Evolutionary conservation across 2,797 vertebrate genomes (phyloP).

Genomic region (Megalops cyprinoides): DNA sequence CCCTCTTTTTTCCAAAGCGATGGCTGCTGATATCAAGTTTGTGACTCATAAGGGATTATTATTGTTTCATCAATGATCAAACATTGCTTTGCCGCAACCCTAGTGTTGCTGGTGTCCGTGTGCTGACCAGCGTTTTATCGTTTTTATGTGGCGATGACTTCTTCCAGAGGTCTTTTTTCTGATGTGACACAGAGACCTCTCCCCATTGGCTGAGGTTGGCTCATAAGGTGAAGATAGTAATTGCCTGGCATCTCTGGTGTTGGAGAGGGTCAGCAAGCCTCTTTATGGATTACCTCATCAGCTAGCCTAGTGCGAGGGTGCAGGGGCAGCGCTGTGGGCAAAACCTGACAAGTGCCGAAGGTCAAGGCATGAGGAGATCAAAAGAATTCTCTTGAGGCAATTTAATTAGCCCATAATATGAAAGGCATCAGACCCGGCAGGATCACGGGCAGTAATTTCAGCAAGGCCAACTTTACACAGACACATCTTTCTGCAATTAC

Average conservation of each 20-base stretch:
- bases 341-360: slow-evolving; percentile 45
- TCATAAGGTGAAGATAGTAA: background rate
- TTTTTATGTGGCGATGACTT: too few species aligned
- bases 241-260: background rate
- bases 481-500: slow-evolving; percentile 52
- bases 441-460: slow-evolving; percentile 43
- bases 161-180: too few species aligned
- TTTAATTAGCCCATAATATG: slow-evolving; percentile 49
- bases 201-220: background rate
- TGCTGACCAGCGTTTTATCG: too few species aligned
- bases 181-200: background rate
- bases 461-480: slow-evolving; percentile 38
- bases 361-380: slow-evolving; percentile 52
- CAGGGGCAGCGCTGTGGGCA: slow-evolving; percentile 28
- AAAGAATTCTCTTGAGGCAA: slow-evolving; percentile 41
- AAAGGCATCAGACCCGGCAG: slow-evolving; percentile 41
- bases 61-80: too few species aligned
- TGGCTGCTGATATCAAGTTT: background rate
- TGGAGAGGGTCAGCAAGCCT: too few species aligned
- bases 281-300: slow-evolving; percentile 9
- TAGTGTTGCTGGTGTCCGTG: too few species aligned
- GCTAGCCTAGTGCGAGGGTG: slow-evolving; percentile 26
- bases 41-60: background rate
- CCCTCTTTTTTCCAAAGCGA: slow-evolving; percentile 17
- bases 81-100: background rate